phyloP scores from a whole-genome alignment of 35 echinoderm and acorn worm genomes.

The Antedon bifida region DNA sequence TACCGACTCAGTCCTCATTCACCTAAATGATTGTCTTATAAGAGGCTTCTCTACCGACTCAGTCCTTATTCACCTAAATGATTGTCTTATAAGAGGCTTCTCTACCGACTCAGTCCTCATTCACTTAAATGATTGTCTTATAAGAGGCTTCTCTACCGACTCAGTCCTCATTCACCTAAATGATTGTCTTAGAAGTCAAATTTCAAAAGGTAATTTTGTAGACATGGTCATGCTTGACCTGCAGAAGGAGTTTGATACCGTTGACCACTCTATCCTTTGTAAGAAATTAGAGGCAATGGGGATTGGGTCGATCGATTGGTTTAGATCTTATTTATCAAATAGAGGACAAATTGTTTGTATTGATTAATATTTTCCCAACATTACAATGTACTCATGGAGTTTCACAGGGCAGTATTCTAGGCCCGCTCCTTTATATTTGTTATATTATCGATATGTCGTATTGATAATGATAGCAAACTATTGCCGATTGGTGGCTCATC shows the following conservation, averaged over 20 bases:
- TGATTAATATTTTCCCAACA: neutral
- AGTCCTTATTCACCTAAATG: no score
- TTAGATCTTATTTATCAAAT: neutral
- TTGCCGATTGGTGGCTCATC: no score
- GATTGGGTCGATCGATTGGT: no score
- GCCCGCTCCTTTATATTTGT: neutral
- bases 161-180: conserved; percentile 10
- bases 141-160: conserved; percentile 15
- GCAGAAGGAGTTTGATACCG: conserved; percentile 23
- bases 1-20: no score
- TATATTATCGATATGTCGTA: no score
- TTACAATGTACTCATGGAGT: neutral
- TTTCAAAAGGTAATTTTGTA: neutral
- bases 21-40: no score
- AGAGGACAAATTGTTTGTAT: neutral
- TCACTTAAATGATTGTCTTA: no score
- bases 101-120: no score
- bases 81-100: no score
- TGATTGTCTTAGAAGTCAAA: conserved; percentile 15
- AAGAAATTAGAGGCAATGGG: conserved; percentile 8
- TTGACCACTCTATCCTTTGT: conserved; percentile 17
- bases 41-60: no score
- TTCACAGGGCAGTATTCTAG: conserved; percentile 13
- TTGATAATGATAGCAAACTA: no score
- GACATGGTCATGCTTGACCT: conserved; percentile 22